Conservation (phyloP, 2,113 vertebrate species). For the Oncorhynchus clarkii region DNA sequence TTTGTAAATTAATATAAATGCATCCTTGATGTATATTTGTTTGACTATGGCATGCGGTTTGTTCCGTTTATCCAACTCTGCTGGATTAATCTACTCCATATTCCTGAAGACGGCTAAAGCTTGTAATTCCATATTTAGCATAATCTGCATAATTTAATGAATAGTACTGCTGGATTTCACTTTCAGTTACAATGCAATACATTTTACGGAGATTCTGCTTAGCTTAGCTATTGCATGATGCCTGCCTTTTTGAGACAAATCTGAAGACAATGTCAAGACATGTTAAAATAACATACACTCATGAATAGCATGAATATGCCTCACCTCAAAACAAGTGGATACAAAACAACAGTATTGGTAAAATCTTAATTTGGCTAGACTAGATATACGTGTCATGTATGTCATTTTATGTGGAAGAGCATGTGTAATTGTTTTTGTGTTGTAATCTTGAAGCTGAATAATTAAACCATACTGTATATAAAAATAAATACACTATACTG, state of each 20-base stretch:
- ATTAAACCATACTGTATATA: too few relatives aligned
- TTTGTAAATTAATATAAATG: neutral
- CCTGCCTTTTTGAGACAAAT: conserved; percentile 34
- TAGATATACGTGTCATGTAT: too few relatives aligned
- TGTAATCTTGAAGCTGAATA: too few relatives aligned
- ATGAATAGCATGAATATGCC: conserved; percentile 32
- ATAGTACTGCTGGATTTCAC: conserved; percentile 42
- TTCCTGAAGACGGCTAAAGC: conserved; percentile 43
- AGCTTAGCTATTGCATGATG: conserved; percentile 24
- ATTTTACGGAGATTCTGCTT: conserved; percentile 27
- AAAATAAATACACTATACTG: too few relatives aligned
- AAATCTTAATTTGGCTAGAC: too few relatives aligned
- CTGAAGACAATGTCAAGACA: conserved; percentile 10
- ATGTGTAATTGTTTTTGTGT: too few relatives aligned
- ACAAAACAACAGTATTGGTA: conserved; percentile 4
- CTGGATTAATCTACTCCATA: conserved; percentile 30
- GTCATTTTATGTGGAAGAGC: too few relatives aligned
- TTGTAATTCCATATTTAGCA: conserved; percentile 57
- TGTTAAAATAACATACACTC: conserved; percentile 18
- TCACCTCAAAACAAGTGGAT: conserved; percentile 40
- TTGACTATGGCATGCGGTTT: conserved; percentile 13
- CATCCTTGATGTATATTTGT: conserved; percentile 20
- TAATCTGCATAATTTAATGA: conserved; percentile 45
- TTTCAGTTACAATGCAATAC: conserved; percentile 43
- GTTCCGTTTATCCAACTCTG: conserved; percentile 22